phyloP scores from a whole-genome alignment of 2,113 vertebrate genomes.

The Pipra filicauda region DNA sequence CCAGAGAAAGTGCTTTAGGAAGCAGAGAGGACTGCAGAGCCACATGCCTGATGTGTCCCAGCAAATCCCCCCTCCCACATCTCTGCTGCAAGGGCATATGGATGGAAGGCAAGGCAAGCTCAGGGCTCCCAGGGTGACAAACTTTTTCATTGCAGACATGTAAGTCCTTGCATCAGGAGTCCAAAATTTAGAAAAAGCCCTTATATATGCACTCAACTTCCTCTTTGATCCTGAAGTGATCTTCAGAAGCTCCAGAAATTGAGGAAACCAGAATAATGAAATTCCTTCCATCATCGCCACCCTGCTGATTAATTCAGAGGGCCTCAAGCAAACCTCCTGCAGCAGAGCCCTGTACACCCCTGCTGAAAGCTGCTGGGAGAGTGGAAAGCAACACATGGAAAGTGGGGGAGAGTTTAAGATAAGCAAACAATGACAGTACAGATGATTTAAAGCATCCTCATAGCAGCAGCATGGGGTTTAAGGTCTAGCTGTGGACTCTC shows the following conservation, averaged over 20 bases:
- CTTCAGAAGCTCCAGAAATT: not conserved
- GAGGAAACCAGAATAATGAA: not conserved
- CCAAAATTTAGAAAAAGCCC: not conserved
- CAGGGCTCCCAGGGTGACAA: not conserved
- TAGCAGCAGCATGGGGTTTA: not conserved
- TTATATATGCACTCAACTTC: not conserved
- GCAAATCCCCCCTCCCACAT: not conserved
- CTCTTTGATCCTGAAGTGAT: not conserved
- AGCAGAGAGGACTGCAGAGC: not conserved
- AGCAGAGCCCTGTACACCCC: not conserved
- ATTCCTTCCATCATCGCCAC: not conserved
- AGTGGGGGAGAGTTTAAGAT: slow-evolving; percentile 43
- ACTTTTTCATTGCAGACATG: not conserved
- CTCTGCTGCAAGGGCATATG: not conserved
- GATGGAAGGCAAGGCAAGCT: not conserved
- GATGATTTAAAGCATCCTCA: slow-evolving; percentile 24
- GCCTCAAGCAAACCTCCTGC: not conserved
- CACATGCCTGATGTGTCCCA: not conserved
- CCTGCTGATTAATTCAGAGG: slow-evolving; percentile 2
- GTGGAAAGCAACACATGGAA: not conserved
- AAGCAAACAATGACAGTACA: slow-evolving; percentile 37
- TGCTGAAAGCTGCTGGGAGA: not conserved
- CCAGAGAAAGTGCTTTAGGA: not conserved
- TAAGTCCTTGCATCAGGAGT: not conserved
- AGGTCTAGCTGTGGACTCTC: not conserved